Base-by-base conservation (phyloP, 2,888 invertebrate genomes). In the Lithophane semibrunnea region DNA sequence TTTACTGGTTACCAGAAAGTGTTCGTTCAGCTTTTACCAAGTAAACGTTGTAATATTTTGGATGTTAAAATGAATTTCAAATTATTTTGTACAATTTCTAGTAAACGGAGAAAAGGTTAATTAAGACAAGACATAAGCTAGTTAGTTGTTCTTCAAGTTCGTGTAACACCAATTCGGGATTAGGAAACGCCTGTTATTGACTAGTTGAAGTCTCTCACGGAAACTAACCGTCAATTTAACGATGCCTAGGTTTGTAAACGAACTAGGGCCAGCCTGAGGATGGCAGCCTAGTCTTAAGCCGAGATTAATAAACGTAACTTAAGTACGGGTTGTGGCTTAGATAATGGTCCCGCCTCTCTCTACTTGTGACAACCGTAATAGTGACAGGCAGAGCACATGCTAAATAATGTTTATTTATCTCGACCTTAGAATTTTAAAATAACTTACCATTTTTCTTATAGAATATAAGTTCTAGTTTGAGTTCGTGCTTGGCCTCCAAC, bases 391-490 rank as follows among this genome's bases (percentile, higher is more conserved):
- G 37, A 54, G 2, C 3, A 54, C 5, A 37, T 5, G 21, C 9
- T 37, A 66, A 13, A 37, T 49, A 18, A 3, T 29, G 1, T 18
- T 47, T 29, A 9, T 49, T 24, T 65, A 12, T 24, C 10, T 18
- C n/a, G 5, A 10, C 3, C 10, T 10, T 47, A 47, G 10, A 4
- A 16, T 29, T 29, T 52, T 21, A 29, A 24, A 18, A 42, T 18
- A 61, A 94, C 98, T 97, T 94, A 99, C 99, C 99, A 97, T 98
- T 98, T 96, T 99, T 99, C 95, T 99, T 99, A 96, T 99, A 99
- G 96, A 99, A 99, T 91, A 98, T 98, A 84, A 99, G 98, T 96
- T 99, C 99, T 88, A 99, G 97, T 95, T 99, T 99, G 86, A 99
- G 98, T 95, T 99, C 99, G 90, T 98, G 98, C 95, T 99, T 99